Conservation (phyloP, 2,113 vertebrate species). For the Lycaon pictus region DNA sequence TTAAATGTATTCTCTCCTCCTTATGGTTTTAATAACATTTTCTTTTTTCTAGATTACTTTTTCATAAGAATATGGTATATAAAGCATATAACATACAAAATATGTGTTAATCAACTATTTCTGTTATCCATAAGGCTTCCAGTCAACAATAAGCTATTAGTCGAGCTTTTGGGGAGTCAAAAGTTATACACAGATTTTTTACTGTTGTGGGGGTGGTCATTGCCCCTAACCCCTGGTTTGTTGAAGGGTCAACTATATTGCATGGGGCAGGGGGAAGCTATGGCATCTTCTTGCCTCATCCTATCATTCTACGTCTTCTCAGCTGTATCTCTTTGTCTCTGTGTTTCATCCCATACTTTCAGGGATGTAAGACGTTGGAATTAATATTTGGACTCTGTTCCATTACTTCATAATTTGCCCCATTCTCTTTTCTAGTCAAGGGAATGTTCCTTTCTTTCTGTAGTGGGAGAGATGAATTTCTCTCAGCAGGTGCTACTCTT, state of each 20-base stretch:
- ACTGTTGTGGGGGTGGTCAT: background rate
- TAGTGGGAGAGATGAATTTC: background rate
- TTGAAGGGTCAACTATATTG: background rate
- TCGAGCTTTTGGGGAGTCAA: background rate
- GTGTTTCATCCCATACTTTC: background rate
- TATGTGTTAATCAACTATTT: background rate
- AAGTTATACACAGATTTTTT: background rate
- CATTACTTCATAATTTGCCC: background rate
- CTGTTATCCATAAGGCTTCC: background rate
- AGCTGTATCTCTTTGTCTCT: background rate
- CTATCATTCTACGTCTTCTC: background rate
- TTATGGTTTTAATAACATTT: background rate
- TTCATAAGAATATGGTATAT: background rate
- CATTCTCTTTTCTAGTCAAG: background rate
- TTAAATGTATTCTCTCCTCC: background rate
- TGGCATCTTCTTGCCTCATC: background rate
- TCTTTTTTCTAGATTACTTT: background rate
- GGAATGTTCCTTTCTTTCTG: background rate
- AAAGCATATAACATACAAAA: background rate
- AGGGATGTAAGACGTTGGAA: background rate
- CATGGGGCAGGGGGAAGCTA: accelerated
- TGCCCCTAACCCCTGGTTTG: background rate
- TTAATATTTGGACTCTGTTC: background rate
- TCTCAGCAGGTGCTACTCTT: background rate
- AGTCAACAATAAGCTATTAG: background rate